phyloP scores from a whole-genome alignment of 2,797 vertebrate species.

The Notamacropus eugenii region DNA sequence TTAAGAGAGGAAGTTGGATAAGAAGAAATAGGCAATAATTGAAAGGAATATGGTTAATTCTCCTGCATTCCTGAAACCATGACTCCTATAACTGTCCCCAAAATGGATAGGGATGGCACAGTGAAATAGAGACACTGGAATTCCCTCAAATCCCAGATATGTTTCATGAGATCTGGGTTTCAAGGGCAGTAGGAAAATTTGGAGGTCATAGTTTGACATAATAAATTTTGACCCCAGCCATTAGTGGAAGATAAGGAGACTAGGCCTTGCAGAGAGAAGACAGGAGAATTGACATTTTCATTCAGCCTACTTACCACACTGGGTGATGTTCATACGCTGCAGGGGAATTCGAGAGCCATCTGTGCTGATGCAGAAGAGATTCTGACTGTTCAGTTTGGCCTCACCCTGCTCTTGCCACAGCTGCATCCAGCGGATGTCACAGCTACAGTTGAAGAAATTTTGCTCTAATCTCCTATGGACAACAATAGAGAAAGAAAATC shows the following conservation, averaged over 20 bases:
- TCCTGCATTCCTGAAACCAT: not conserved
- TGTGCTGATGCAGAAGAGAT: conserved; percentile 91
- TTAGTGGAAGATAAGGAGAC: not conserved
- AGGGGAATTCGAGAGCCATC: conserved; percentile 90
- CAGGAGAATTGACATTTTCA: not conserved
- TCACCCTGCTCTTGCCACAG: conserved; percentile 96
- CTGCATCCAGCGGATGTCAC: conserved; percentile 98
- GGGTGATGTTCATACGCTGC: conserved; percentile 95
- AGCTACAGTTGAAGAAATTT: conserved; percentile 96
- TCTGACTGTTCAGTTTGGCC: conserved; percentile 91
- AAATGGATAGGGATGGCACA: not conserved
- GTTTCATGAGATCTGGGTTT: not conserved
- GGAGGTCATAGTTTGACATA: not conserved
- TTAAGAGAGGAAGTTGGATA: not conserved
- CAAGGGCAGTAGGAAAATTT: not conserved
- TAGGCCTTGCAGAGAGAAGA: not conserved
- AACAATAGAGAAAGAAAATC: conserved; percentile 67
- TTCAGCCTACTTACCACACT: conserved; percentile 90
- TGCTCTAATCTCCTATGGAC: conserved; percentile 91
- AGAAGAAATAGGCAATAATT: not conserved
- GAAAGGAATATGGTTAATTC: not conserved
- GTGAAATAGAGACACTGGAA: not conserved
- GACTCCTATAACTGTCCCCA: rapidly evolving
- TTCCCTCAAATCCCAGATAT: not conserved
- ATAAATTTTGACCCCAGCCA: rapidly evolving